Evolutionary conservation across 2,888 invertebrate genomes (phyloP).

Genomic region (Rhabditoides inermis): DNA sequence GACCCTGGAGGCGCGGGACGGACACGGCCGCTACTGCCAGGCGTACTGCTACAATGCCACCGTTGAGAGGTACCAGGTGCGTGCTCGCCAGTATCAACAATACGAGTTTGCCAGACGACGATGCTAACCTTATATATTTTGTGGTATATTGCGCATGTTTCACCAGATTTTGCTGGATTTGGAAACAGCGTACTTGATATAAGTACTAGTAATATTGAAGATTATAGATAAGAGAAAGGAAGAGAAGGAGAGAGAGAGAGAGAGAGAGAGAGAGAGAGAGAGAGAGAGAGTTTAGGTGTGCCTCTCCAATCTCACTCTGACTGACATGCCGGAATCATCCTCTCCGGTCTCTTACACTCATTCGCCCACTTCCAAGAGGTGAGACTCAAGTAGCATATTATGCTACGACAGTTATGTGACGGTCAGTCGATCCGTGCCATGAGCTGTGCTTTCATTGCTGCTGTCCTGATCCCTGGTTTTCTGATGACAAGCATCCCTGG

Average conservation of each 20-base stretch:
- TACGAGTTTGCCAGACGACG: too few species aligned
- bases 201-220: neutral
- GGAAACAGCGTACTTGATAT: neutral
- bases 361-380: slow-evolving; percentile 20
- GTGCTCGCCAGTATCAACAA: too few species aligned
- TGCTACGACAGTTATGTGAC: too few species aligned
- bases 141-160: neutral
- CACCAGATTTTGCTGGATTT: neutral
- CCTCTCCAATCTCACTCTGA: slow-evolving; percentile 33
- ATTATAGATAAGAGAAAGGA: too few species aligned
- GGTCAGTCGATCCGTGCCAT: too few species aligned
- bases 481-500: too few species aligned
- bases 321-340: slow-evolving; percentile 21
- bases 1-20: slow-evolving; percentile 40
- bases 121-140: neutral
- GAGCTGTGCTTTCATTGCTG: too few species aligned
- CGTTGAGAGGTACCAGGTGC: slow-evolving; percentile 42
- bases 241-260: too few species aligned
- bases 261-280: too few species aligned
- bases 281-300: slow-evolving; percentile 48
- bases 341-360: slow-evolving; percentile 26
- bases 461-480: too few species aligned
- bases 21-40: slow-evolving; percentile 48
- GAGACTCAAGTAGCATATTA: too few species aligned
- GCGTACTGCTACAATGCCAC: slow-evolving; percentile 46